Evolutionary conservation across 2,797 vertebrate species (phyloP), one percentile per base, ranked within the genome.

Genomic region (Prionace glauca): DNA sequence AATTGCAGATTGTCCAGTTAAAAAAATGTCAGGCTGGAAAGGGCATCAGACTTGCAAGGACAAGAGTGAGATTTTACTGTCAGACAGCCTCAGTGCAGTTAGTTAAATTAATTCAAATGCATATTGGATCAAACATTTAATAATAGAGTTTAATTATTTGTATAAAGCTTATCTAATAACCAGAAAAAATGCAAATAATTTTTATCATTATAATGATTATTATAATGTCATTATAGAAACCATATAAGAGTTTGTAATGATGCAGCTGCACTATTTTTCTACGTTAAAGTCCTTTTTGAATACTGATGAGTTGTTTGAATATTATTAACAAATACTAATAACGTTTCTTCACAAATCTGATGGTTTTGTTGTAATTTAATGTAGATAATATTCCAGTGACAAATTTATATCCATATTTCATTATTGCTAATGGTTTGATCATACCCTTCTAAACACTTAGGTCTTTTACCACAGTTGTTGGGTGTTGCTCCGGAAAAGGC

Each of bases 401-500:
- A 91, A 91, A 91, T 91, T 62, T 65, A n/a, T 91, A 62, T 41
- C 36, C 0, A 69, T 67, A 22, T 36, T 69, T 20, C 20, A 95
- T 56, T 56, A 95, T 32, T 56, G 29, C 41, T 32, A 50, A 94
- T 94, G 69, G 41, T 94, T 41, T 87, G 36, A 67, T 95, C 18
- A 32, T 90, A 29, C 8, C 32, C 62, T 72, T 86, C n/a, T 95
- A 16, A 88, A 20, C 41, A n/a, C 97, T 96, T 98, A 99, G 99
- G 99, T 98, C 98, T 99, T 96, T 97, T 99, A 97, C 99, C 99
- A 96, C 99, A 99, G 96, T 98, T 99, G 97, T 99, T 99, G 96
- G 99, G 99, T 96, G 99, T 99, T 96, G 99, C 99, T 97, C 99
- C 99, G 96, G 99, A 99, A 98, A 99, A 99, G 97, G 99, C 99